Percentiles rank a stretch among this genome's conserved stretches.
These are phyloP conservation scores for Stigmatopora argus DNA, from an alignment of 2,113 vertebrate species.

Conservation along the genomic window DNA sequence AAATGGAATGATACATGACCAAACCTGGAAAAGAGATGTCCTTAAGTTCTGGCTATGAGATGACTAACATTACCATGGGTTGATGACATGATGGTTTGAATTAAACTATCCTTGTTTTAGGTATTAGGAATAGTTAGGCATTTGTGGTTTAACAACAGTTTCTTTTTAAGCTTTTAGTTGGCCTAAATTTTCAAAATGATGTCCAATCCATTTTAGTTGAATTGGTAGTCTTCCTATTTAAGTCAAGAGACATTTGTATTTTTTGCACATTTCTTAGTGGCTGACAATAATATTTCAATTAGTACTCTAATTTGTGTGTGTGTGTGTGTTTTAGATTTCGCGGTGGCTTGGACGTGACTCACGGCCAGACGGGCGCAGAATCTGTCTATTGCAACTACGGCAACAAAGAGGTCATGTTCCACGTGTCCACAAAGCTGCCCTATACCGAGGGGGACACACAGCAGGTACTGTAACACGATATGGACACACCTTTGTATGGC, in stretches of 20 bases:
- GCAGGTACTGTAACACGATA: constrained; percentile 75
- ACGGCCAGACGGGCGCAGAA: constrained; percentile 90
- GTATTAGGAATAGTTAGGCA: not conserved
- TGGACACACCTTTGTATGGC: constrained; percentile 33
- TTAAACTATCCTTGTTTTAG: no score
- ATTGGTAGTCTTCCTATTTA: not conserved
- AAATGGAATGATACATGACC: no score
- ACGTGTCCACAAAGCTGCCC: constrained; percentile 94
- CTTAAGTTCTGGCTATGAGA: no score
- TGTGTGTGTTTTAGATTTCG: constrained; percentile 77
- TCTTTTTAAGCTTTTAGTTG: not conserved
- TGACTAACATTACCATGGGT: no score
- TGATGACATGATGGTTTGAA: no score
- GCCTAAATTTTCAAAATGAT: not conserved
- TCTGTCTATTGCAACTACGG: constrained; percentile 91
- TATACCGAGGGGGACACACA: constrained; percentile 92
- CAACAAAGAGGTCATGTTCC: constrained; percentile 98
- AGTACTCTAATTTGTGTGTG: not conserved
- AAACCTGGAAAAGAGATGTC: not conserved
- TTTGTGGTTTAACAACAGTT: not conserved
- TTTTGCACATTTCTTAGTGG: no score
- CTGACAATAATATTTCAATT: no score
- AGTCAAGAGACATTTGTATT: not conserved
- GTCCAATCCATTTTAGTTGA: not conserved
- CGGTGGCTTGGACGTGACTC: constrained; percentile 90